Percentiles rank a stretch among this genome's conserved stretches.
Conservation (phyloP, 1,140 invertebrate species). For the Drosophila nigromelanica region DNA sequence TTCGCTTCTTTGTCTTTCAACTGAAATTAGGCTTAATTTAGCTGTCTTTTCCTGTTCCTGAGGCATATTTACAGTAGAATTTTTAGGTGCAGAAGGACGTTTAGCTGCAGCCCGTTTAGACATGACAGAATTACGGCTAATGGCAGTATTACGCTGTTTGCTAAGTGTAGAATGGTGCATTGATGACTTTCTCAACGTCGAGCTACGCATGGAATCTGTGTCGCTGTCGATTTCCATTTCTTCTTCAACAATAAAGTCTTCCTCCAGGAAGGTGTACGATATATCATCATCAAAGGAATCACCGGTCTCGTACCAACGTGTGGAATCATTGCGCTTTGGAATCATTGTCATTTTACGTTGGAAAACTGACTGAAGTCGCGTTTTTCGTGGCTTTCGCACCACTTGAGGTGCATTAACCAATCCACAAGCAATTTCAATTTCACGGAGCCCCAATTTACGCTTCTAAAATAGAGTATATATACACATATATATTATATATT, state of each 20-base stretch:
- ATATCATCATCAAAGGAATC: background rate
- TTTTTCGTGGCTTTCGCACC: background rate
- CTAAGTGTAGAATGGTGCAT: no score
- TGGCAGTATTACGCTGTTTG: no score
- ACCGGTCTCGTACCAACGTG: no score
- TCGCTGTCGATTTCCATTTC: background rate
- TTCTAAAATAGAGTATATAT: constrained; percentile 19
- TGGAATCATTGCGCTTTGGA: background rate
- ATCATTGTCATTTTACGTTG: background rate
- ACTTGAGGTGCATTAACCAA: background rate
- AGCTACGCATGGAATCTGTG: no score
- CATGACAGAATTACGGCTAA: no score
- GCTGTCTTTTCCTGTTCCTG: no score
- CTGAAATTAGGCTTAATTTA: no score
- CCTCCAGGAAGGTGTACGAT: background rate
- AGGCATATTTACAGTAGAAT: no score
- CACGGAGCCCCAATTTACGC: constrained; percentile 51
- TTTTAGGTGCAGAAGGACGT: no score
- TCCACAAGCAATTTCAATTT: constrained; percentile 31
- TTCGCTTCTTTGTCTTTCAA: no score
- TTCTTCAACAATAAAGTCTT: background rate
- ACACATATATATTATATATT: background rate
- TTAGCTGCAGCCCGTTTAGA: no score
- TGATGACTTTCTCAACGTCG: no score
- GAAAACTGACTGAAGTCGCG: background rate